Evolutionary conservation across 2,113 vertebrate genomes (phyloP).

Genomic region (Centropus unirufus): DNA sequence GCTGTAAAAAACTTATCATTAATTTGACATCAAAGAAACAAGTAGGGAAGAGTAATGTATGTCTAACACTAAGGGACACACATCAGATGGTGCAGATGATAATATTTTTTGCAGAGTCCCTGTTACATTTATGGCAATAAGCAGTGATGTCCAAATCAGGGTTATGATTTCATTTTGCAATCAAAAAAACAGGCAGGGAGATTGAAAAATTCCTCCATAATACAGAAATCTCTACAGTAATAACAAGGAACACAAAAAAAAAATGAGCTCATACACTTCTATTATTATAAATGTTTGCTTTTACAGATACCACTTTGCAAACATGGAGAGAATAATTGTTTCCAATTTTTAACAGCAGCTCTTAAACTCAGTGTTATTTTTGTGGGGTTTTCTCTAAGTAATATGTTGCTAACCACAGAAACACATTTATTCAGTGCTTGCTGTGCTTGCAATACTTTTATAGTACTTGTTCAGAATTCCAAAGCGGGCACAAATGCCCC

Average conservation of each 20-base stretch:
- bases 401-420: background rate
- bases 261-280: background rate
- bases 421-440: background rate
- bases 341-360: constrained; percentile 6
- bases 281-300: background rate
- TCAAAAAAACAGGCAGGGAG: background rate
- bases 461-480: background rate
- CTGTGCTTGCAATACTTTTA: background rate
- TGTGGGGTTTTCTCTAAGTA: background rate
- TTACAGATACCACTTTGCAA: background rate
- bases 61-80: background rate
- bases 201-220: background rate
- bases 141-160: background rate
- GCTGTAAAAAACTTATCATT: background rate
- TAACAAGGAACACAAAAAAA: background rate
- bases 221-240: background rate
- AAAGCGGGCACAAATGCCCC: background rate
- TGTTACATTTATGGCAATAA: background rate
- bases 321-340: background rate
- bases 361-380: background rate
- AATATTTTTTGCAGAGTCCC: background rate
- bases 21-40: background rate
- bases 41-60: background rate
- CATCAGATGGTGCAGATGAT: background rate
- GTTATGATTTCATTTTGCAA: background rate